These are phyloP conservation scores for Theristicus caerulescens DNA, from an alignment of 2,113 vertebrate species.

Conservation along the genomic window DNA sequence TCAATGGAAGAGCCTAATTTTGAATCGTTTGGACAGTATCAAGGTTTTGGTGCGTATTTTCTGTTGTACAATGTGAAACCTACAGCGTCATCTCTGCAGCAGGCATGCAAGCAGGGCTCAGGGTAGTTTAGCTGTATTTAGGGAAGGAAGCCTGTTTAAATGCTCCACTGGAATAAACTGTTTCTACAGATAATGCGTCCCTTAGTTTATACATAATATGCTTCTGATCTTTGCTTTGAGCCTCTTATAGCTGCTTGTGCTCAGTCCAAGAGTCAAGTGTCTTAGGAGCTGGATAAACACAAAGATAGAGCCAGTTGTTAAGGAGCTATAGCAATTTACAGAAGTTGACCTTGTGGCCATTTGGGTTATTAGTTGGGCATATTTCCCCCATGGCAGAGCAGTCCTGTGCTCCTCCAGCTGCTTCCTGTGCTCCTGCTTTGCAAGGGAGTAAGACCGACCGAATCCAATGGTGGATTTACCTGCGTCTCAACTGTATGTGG, in stretches of 20 bases:
- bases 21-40: background rate
- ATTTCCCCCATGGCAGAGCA: background rate
- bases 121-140: background rate
- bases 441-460: background rate
- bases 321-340: slow-evolving; percentile 17
- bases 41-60: background rate
- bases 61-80: background rate
- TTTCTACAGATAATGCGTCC: background rate
- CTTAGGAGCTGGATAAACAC: slow-evolving; percentile 31
- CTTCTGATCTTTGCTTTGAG: slow-evolving; percentile 45
- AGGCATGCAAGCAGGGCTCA: background rate
- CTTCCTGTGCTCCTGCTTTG: background rate
- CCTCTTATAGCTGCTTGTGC: background rate
- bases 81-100: background rate
- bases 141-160: background rate
- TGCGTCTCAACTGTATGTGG: rapidly evolving
- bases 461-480: background rate
- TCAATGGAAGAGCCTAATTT: background rate
- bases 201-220: background rate
- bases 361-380: background rate
- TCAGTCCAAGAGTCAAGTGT: slow-evolving; percentile 37
- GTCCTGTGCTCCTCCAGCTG: background rate
- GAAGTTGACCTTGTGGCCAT: background rate
- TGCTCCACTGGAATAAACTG: background rate
- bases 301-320: slow-evolving; percentile 13